phyloP scores from a whole-genome alignment of 2,888 invertebrate genomes.

The Drosophila leonis region DNA sequence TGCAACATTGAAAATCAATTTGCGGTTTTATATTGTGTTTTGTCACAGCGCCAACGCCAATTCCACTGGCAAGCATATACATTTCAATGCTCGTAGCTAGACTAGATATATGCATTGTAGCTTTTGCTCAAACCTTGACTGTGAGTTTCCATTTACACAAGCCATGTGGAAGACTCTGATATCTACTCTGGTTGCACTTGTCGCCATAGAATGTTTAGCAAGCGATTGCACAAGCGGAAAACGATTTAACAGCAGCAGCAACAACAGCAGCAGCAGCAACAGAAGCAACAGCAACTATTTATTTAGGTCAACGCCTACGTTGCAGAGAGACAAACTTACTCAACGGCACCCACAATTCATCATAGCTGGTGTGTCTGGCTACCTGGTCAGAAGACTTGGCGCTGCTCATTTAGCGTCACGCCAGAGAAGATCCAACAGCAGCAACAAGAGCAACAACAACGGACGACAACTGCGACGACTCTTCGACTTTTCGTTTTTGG shows the following conservation, averaged over 20 bases:
- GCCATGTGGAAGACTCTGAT: conserved; percentile 24
- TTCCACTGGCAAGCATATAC: conserved; percentile 33
- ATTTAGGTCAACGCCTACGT: conserved; percentile 80
- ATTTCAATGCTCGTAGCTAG: conserved; percentile 10
- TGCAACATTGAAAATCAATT: conserved; percentile 75
- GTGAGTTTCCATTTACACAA: conserved; percentile 61
- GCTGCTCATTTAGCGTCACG: conserved; percentile 71
- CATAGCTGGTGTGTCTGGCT: conserved; percentile 66
- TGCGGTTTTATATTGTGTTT: conserved; percentile 67
- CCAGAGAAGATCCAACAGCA: conserved; percentile 60
- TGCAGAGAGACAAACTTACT: conserved; percentile 70
- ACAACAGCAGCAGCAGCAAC: conserved; percentile 49
- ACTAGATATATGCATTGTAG: not conserved
- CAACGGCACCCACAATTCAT: conserved; percentile 79
- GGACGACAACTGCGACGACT: conserved; percentile 39
- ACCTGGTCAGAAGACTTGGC: conserved; percentile 65
- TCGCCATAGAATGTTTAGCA: conserved; percentile 65
- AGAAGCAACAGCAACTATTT: conserved; percentile 56
- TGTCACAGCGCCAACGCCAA: conserved; percentile 70
- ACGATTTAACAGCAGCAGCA: conserved; percentile 65
- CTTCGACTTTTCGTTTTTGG: conserved; percentile 61
- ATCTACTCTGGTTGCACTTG: conserved; percentile 68
- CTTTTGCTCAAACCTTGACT: conserved; percentile 67
- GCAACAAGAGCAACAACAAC: conserved; percentile 14
- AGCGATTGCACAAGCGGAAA: conserved; percentile 78